Percentiles rank a stretch among this genome's conserved stretches.
Evolutionary conservation across 1,140 invertebrate species (phyloP).

Genomic region (Brachionus plicatilis): DNA sequence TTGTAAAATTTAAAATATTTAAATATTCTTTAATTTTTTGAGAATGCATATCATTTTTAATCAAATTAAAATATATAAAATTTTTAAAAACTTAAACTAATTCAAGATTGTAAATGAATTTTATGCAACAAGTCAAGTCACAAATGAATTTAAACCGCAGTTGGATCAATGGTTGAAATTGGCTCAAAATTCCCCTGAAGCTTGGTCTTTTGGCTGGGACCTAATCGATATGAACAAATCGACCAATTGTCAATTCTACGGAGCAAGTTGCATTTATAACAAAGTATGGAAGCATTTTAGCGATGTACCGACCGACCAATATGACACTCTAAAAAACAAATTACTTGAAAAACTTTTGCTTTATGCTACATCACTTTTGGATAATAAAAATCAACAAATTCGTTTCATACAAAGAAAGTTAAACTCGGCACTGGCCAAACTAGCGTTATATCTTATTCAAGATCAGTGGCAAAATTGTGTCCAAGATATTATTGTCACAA

Average conservation of each 20-base stretch:
- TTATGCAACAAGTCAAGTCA: constrained; percentile 22
- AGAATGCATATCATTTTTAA: no score
- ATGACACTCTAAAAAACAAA: constrained; percentile 31
- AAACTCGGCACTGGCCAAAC: constrained; percentile 24
- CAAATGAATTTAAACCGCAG: constrained; percentile 36
- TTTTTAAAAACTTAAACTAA: no score
- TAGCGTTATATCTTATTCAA: constrained; percentile 26
- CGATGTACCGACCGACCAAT: constrained; percentile 30
- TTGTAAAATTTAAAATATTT: no score
- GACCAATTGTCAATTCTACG: constrained; percentile 36
- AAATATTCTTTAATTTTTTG: no score
- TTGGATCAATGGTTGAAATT: constrained; percentile 33
- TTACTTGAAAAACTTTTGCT: constrained; percentile 20
- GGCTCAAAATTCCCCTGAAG: constrained; percentile 21
- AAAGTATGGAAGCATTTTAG: constrained; percentile 36
- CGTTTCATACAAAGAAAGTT: constrained; percentile 7
- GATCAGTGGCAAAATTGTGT: constrained; percentile 40
- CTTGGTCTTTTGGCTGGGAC: constrained; percentile 23
- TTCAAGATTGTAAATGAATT: constrained; percentile 35
- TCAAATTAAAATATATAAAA: no score
- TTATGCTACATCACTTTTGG: constrained; percentile 12
- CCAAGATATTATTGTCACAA: constrained; percentile 9
- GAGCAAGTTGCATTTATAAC: constrained; percentile 30
- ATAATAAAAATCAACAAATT: constrained; percentile 21
- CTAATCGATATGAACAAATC: constrained; percentile 29